These are phyloP conservation scores for Carassius carassius DNA, from an alignment of 2,113 vertebrate genomes.

Conservation along the genomic window DNA sequence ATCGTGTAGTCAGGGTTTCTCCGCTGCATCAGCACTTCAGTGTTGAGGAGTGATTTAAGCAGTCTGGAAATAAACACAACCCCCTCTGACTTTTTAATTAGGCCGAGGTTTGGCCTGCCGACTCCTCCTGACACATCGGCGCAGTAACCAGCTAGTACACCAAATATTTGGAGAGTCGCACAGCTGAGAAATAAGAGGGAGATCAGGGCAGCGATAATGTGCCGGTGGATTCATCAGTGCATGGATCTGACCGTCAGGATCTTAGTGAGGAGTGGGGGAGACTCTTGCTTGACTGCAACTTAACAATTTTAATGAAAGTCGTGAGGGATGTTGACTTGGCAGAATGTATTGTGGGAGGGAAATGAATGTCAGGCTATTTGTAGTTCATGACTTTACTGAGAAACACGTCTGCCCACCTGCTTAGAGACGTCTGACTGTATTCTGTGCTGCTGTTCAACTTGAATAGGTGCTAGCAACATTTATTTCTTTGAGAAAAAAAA, in stretches of 20 bases:
- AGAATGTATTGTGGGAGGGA: conserved; percentile 50
- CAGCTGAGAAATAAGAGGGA: conserved; percentile 57
- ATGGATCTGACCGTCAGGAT: not conserved
- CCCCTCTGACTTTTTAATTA: conserved; percentile 73
- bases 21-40: conserved; percentile 69
- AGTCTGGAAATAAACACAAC: conserved; percentile 72
- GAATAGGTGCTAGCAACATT: too few species aligned
- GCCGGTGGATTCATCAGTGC: conserved; percentile 23
- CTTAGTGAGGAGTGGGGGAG: conserved; percentile 5
- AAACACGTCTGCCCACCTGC: conserved; percentile 51
- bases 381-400: conserved; percentile 55
- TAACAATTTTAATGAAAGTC: conserved; percentile 50
- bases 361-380: conserved; percentile 39
- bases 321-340: conserved; percentile 48
- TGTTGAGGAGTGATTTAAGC: conserved; percentile 75
- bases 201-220: conserved; percentile 43
- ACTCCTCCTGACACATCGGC: conserved; percentile 64
- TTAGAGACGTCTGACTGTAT: not conserved
- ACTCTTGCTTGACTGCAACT: conserved; percentile 47
- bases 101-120: conserved; percentile 70
- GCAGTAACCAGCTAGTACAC: conserved; percentile 75
- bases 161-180: conserved; percentile 77
- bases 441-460: not conserved
- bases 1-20: conserved; percentile 64
- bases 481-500: too few species aligned